Conservation (phyloP, 2,888 invertebrate genomes). For the Carterocephalus palaemon region DNA sequence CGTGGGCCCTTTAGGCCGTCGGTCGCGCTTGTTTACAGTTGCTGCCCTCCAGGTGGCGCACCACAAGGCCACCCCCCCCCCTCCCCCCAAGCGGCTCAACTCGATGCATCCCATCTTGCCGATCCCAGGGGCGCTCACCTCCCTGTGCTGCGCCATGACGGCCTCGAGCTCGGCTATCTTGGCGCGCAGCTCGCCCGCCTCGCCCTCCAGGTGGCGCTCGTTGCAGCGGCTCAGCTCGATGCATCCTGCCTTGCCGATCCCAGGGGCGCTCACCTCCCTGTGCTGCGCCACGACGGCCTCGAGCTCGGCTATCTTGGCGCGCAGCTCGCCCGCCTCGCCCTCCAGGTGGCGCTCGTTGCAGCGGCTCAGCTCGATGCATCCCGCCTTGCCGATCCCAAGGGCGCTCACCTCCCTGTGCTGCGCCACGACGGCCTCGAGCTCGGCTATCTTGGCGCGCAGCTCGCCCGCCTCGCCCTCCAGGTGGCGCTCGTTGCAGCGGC, state of each 20-base stretch:
- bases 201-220: too few species aligned
- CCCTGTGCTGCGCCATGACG: constrained; percentile 73
- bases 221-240: too few species aligned
- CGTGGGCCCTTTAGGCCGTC: too few species aligned
- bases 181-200: constrained; percentile 79
- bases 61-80: too few species aligned
- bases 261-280: constrained; percentile 74
- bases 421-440: constrained; percentile 74
- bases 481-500: constrained; percentile 84
- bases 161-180: constrained; percentile 78
- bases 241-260: too few species aligned
- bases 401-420: constrained; percentile 75
- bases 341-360: constrained; percentile 86
- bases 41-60: too few species aligned
- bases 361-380: constrained; percentile 86
- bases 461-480: constrained; percentile 83
- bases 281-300: constrained; percentile 75
- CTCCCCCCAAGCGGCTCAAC: too few species aligned
- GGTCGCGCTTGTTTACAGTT: too few species aligned
- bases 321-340: constrained; percentile 80
- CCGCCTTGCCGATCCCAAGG: too few species aligned
- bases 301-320: constrained; percentile 74
- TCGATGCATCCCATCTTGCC: too few species aligned
- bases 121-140: too few species aligned
- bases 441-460: constrained; percentile 75